These are phyloP conservation scores for Steinernema carpocapsae DNA, from an alignment of 2,888 invertebrate species.

Conservation along the genomic window DNA sequence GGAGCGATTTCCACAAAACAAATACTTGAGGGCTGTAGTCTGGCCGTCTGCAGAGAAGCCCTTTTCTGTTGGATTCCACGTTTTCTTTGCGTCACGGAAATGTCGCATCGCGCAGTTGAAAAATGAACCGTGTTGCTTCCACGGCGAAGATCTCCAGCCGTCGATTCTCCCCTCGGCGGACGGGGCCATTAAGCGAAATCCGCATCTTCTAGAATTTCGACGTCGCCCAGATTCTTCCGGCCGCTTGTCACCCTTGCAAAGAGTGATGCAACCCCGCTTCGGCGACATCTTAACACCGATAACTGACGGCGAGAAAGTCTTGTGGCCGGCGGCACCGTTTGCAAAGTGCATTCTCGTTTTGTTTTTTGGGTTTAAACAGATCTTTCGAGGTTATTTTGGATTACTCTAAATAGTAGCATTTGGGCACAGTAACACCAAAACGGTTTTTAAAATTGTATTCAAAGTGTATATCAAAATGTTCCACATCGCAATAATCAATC, in stretches of 20 bases:
- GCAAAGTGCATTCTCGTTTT: neutral
- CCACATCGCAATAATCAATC: too few relatives aligned
- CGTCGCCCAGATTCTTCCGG: neutral
- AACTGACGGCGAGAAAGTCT: neutral
- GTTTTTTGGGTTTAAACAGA: neutral
- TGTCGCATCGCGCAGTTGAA: too few relatives aligned
- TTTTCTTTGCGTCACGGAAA: too few relatives aligned
- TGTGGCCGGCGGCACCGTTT: constrained; percentile 1
- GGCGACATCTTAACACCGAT: constrained; percentile 24
- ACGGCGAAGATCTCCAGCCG: too few relatives aligned
- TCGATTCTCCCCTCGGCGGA: too few relatives aligned
- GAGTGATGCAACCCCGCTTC: constrained; percentile 20
- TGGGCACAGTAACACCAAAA: neutral
- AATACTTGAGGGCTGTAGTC: neutral
- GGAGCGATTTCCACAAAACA: too few relatives aligned
- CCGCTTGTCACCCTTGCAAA: constrained; percentile 7
- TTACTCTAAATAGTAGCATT: too few relatives aligned
- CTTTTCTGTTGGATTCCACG: too few relatives aligned
- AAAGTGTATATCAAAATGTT: too few relatives aligned
- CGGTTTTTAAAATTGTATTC: neutral
- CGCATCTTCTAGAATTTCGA: neutral
- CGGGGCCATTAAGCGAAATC: neutral
- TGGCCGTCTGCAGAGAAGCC: constrained; percentile 1
- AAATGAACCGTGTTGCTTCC: too few relatives aligned
- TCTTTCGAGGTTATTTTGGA: too few relatives aligned